Base-by-base conservation (phyloP, 2,888 invertebrate genomes). In the Nematopogon swammerdamellus region DNA sequence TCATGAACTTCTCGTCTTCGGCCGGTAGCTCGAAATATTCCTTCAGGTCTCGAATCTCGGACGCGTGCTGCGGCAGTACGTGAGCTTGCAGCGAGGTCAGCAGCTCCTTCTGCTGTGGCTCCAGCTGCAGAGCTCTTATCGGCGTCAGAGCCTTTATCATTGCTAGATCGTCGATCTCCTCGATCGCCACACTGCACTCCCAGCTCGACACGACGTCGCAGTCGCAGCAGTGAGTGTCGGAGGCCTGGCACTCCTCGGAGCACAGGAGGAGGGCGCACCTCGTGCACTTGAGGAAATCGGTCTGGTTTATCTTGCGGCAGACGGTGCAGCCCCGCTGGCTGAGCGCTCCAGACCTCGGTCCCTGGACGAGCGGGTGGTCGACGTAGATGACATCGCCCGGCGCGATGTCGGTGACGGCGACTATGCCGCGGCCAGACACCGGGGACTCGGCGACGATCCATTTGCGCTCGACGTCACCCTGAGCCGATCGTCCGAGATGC, bases 191-290 rank as follows among this genome's bases (percentile, higher is more conserved):
- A 68, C 72, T 82, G 47, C 80, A 83, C 54, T 70, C 63, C 82
- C 86, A 85, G 49, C 72, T 69, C 45, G 74, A 73, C 55, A 89
- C 80, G 46, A 86, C 71, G 45, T 70, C 65, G 65, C 91, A 92
- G 63, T 91, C 91, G 46, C 70, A 68, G 45, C 64, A 63, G 68
- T 92, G 91, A 19, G 59, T 56, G 30, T 67, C 60, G 4, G 81
- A 79, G 56, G 81, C 77, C 62, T 85, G 80, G 66, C 92, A 92
- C 51, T 68, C 62, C 49, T 72, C 68, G 10, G 85, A 83, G 65
- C 92, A 92, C 43, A 92, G 72, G 17, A 87, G 84, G 57, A 91
- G 73, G 2, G 86, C 84, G 63, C 91, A 92, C 47, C 75, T 80
- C 44, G 79, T 68, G 62, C 91, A 91, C 45, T 82, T 64, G 52